Evolutionary conservation across 2,797 vertebrate genomes (phyloP).

Genomic region (Hydrocynus forskahlii): DNA sequence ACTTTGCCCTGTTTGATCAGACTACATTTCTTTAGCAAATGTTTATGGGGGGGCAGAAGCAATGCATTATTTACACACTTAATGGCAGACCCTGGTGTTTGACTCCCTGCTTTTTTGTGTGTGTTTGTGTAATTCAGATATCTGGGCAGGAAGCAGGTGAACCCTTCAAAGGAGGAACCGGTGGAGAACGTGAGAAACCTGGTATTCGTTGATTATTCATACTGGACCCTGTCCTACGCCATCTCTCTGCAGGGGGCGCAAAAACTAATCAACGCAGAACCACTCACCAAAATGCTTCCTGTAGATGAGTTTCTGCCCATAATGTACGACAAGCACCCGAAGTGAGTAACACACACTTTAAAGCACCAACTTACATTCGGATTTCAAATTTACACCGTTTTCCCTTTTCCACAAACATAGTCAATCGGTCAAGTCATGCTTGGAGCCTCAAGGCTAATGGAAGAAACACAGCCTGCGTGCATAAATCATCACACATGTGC

Average conservation of each 20-base stretch:
- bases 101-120: neutral
- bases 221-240: conserved; percentile 93
- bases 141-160: conserved; percentile 94
- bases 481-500: no score
- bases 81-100: neutral
- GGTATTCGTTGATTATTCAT: conserved; percentile 89
- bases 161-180: conserved; percentile 77
- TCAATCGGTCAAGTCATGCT: no score
- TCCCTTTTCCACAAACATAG: no score
- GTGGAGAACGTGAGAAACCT: conserved; percentile 85
- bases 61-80: neutral
- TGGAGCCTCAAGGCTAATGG: no score
- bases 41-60: no score
- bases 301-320: conserved; percentile 97
- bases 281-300: conserved; percentile 92
- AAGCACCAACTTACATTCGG: no score
- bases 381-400: no score
- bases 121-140: conserved; percentile 78
- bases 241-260: conserved; percentile 88
- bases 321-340: conserved; percentile 94
- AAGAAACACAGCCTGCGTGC: no score
- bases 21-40: no score
- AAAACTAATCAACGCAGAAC: conserved; percentile 89
- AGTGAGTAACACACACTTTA: no score
- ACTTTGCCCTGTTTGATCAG: no score